These are phyloP conservation scores for Globicephala melas DNA, from an alignment of 2,113 vertebrate genomes.

Conservation along the genomic window DNA sequence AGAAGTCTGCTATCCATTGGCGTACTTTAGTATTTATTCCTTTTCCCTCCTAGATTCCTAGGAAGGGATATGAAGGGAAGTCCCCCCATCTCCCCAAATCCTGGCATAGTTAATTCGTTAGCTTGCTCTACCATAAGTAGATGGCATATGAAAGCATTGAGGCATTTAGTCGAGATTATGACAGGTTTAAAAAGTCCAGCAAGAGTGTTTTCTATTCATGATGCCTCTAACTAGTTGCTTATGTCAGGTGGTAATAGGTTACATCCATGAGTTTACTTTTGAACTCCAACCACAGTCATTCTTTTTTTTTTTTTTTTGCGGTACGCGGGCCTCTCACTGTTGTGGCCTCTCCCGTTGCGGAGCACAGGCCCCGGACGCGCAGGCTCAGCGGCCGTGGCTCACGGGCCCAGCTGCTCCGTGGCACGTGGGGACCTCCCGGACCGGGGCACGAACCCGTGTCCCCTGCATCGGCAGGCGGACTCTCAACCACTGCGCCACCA, in stretches of 20 bases:
- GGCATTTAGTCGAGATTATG: not conserved
- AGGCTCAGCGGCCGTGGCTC: too few relatives aligned
- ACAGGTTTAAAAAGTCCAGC: not conserved
- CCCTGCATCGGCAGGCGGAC: too few relatives aligned
- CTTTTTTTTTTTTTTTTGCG: not conserved
- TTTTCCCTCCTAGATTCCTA: not conserved
- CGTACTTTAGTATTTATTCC: not conserved
- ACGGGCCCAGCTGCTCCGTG: too few relatives aligned
- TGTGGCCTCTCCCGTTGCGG: too few relatives aligned
- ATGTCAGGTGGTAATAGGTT: not conserved
- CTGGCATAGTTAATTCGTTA: not conserved
- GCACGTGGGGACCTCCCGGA: rapidly evolving
- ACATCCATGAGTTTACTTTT: not conserved
- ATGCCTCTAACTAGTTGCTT: not conserved
- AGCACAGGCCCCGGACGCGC: too few relatives aligned
- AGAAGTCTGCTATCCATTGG: not conserved
- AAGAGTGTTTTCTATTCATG: not conserved
- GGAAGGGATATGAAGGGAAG: not conserved
- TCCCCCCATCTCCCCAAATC: not conserved
- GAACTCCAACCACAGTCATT: not conserved
- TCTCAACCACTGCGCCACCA: too few relatives aligned
- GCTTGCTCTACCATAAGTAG: not conserved
- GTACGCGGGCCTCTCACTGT: too few relatives aligned
- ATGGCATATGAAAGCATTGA: not conserved
- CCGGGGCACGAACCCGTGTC: too few relatives aligned